phyloP scores from a whole-genome alignment of 1,140 invertebrate genomes.

The Idris sp. region DNA sequence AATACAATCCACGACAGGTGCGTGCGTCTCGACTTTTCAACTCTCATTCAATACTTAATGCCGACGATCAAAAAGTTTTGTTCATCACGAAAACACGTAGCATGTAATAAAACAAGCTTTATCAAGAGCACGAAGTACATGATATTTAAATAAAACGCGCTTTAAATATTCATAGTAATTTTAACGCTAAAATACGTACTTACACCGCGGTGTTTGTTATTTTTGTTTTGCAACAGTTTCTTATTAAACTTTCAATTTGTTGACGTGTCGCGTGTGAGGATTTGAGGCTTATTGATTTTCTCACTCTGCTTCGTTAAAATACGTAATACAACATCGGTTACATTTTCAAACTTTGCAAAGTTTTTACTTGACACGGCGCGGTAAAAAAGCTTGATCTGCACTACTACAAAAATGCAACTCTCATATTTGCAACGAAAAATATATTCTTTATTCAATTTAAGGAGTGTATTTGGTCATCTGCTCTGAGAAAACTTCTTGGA shows the following conservation, averaged over 20 bases:
- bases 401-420: too few species aligned
- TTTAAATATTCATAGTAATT: slow-evolving; percentile 22
- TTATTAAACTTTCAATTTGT: slow-evolving; percentile 13
- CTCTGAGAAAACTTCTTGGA: too few species aligned
- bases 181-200: not conserved
- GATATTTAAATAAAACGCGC: slow-evolving; percentile 23
- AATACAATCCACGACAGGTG: slow-evolving; percentile 65
- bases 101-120: slow-evolving; percentile 15
- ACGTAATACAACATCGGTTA: too few species aligned
- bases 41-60: slow-evolving; percentile 32
- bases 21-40: slow-evolving; percentile 47
- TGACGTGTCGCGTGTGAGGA: slow-evolving; percentile 7
- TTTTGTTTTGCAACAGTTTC: too few species aligned
- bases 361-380: too few species aligned
- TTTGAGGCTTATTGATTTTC: slow-evolving; percentile 26
- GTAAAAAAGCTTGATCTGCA: too few species aligned
- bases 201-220: not conserved
- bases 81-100: slow-evolving; percentile 19
- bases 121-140: slow-evolving; percentile 2
- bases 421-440: too few species aligned
- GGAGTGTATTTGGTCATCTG: too few species aligned
- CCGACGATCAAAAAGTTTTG: slow-evolving; percentile 10
- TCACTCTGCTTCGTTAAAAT: too few species aligned
- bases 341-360: too few species aligned
- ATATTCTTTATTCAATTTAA: too few species aligned